Evolutionary conservation across 2,888 invertebrate species (phyloP).

Genomic region (Watsonalla cultraria): DNA sequence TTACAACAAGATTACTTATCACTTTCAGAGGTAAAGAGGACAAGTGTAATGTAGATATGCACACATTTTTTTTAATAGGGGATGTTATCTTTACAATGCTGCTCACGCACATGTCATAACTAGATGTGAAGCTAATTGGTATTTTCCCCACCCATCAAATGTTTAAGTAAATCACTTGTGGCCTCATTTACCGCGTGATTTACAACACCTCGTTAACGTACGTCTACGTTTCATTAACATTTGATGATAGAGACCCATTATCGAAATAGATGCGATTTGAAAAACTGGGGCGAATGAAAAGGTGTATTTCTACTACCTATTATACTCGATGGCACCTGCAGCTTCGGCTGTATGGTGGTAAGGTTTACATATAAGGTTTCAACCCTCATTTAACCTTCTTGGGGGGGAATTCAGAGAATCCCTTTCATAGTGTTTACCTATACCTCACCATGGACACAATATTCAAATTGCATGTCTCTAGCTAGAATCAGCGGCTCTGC

Average conservation of each 20-base stretch:
- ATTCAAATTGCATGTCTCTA: too few species aligned
- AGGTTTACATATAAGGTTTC: too few species aligned
- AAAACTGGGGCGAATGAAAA: slow-evolving; percentile 13
- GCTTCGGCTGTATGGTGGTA: too few species aligned
- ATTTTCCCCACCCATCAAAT: too few species aligned
- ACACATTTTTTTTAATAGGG: neutral
- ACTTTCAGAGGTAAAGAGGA: neutral
- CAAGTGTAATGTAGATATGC: neutral
- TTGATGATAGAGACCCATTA: slow-evolving; percentile 22
- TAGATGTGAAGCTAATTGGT: neutral
- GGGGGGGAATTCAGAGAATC: too few species aligned
- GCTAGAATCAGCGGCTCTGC: too few species aligned
- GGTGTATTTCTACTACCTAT: slow-evolving; percentile 1
- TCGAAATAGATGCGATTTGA: slow-evolving; percentile 22
- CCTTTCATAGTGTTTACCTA: too few species aligned
- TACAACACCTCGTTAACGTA: slow-evolving; percentile 24
- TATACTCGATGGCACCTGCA: too few species aligned
- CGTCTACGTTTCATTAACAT: slow-evolving; percentile 26
- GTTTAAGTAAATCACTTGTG: neutral
- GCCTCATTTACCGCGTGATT: slow-evolving; percentile 22
- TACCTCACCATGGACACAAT: too few species aligned
- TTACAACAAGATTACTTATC: neutral
- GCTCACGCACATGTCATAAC: neutral
- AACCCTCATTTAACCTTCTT: too few species aligned
- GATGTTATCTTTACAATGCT: neutral